These are phyloP conservation scores for Ectemnius continuus DNA, from an alignment of 2,888 invertebrate species.

Conservation along the genomic window DNA sequence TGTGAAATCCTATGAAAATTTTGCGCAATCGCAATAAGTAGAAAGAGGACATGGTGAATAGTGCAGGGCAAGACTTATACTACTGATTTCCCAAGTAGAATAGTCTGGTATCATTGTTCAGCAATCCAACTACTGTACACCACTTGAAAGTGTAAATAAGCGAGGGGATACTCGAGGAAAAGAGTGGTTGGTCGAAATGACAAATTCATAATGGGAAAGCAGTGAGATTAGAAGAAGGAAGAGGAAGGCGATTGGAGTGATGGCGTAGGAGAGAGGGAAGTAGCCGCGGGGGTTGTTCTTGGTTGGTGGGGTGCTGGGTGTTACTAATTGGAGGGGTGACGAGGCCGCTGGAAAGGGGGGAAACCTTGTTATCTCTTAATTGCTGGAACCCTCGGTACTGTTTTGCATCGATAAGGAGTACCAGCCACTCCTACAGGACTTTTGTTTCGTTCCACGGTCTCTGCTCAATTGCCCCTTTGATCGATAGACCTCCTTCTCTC, in stretches of 20 bases:
- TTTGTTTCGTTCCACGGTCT: conserved; percentile 40
- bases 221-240: not conserved
- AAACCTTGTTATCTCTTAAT: conserved; percentile 79
- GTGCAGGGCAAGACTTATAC: too few species aligned
- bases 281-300: conserved; percentile 57
- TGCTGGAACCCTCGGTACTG: conserved; percentile 76
- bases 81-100: too few species aligned
- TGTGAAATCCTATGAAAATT: not conserved
- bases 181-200: conserved; percentile 26
- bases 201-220: conserved; percentile 6
- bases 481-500: conserved; percentile 27
- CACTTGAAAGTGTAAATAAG: too few species aligned
- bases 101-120: too few species aligned
- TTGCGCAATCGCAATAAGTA: not conserved
- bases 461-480: conserved; percentile 24
- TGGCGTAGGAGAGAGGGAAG: conserved; percentile 45
- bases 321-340: conserved; percentile 78
- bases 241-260: conserved; percentile 25
- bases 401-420: conserved; percentile 77
- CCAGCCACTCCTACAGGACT: conserved; percentile 46
- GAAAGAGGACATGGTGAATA: not conserved
- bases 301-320: conserved; percentile 68
- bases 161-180: conserved; percentile 17
- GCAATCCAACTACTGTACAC: too few species aligned
- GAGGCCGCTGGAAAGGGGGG: conserved; percentile 54